Percentiles rank a stretch among this genome's conserved stretches.
Evolutionary conservation across 2,888 invertebrate genomes (phyloP).

Genomic region (Calameuta filiformis): DNA sequence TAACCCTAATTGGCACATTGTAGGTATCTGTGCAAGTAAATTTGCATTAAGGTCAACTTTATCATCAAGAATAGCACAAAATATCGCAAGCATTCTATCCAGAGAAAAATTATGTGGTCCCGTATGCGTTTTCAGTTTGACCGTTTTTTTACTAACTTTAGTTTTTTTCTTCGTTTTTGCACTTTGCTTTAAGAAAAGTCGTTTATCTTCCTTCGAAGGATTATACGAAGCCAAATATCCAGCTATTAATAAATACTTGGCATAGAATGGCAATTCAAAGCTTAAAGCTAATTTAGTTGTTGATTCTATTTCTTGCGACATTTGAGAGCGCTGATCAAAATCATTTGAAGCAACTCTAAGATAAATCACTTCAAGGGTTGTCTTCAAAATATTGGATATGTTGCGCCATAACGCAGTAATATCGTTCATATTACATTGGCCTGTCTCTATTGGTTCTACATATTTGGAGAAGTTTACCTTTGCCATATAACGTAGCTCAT

Average conservation of each 20-base stretch:
- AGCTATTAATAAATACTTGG: conserved; percentile 89
- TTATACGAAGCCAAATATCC: conserved; percentile 94
- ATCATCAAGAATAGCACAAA: conserved; percentile 88
- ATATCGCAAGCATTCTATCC: conserved; percentile 86
- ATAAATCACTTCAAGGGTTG: conserved; percentile 82
- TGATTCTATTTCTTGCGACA: conserved; percentile 56
- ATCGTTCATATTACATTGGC: conserved; percentile 74
- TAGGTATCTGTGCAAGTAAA: conserved; percentile 87
- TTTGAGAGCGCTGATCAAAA: conserved; percentile 40
- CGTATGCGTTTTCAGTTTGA: conserved; percentile 75
- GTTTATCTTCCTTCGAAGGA: conserved; percentile 87
- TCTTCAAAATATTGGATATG: conserved; percentile 80
- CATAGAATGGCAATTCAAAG: conserved; percentile 87
- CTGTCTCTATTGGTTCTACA: conserved; percentile 79
- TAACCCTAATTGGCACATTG: conserved; percentile 85
- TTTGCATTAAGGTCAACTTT: conserved; percentile 87
- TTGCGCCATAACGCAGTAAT: conserved; percentile 82
- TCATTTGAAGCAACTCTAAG: conserved; percentile 69
- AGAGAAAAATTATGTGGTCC: conserved; percentile 88
- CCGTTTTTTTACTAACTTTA: conserved; percentile 62
- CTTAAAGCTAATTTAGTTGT: conserved; percentile 64
- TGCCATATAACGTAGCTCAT: conserved; percentile 86
- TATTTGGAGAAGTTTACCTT: conserved; percentile 80
- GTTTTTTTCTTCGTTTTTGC: conserved; percentile 75
- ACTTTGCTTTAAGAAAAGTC: conserved; percentile 85